Conservation (phyloP, 2,888 invertebrate genomes). For the Lutraria lutraria region DNA sequence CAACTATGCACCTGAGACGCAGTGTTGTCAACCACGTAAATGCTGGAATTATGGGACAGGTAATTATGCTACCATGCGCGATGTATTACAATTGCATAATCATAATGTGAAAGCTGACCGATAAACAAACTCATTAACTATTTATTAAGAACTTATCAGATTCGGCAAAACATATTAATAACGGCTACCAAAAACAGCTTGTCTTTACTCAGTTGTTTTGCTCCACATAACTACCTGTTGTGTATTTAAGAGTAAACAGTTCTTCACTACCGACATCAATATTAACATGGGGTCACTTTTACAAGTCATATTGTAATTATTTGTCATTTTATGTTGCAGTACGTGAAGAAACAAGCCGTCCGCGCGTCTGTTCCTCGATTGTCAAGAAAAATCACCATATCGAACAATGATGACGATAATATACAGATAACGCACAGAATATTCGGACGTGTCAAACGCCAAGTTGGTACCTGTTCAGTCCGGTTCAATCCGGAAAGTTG, state of each 20-base stretch:
- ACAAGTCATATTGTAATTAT: neutral
- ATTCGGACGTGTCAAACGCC: conserved; percentile 44
- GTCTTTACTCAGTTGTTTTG: no score
- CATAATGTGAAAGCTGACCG: no score
- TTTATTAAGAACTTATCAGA: no score
- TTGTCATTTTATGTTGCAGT: neutral
- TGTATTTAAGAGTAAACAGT: no score
- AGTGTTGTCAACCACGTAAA: conserved; percentile 47
- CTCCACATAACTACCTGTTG: no score
- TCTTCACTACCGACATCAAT: no score
- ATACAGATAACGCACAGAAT: conserved; percentile 13
- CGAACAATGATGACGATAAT: conserved; percentile 41
- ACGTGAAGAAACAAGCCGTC: neutral
- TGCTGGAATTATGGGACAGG: conserved; percentile 58
- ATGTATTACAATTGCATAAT: no score
- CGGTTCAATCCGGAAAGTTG: conserved; percentile 56
- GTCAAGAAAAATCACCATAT: conserved; percentile 30
- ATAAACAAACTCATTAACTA: no score
- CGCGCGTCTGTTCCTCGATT: neutral
- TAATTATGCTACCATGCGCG: neutral
- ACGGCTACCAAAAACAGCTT: no score
- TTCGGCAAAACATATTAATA: no score
- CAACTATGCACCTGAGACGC: neutral
- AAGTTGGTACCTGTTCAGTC: conserved; percentile 47
- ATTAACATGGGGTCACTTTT: no score